Percentiles rank a stretch among this genome's conserved stretches.
Conservation (phyloP, 2,888 invertebrate species). For the Pristionchus maxplancki region DNA sequence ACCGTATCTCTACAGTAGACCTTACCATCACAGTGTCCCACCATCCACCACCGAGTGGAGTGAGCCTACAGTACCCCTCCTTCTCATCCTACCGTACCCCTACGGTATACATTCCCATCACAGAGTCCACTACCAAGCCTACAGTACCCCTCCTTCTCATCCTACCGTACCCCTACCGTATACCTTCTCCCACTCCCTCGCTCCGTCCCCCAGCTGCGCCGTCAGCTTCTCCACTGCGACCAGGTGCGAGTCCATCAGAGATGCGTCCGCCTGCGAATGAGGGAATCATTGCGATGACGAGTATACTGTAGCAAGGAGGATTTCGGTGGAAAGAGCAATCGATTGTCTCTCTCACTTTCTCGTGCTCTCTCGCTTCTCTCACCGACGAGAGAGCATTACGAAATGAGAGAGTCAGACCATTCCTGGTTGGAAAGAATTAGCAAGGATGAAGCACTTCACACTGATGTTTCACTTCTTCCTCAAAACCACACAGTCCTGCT, state of each 20-base stretch:
- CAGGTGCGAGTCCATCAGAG: slow-evolving; percentile 56
- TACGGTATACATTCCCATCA: too few species aligned
- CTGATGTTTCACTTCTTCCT: too few species aligned
- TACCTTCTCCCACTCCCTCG: slow-evolving; percentile 43
- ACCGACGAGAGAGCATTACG: too few species aligned
- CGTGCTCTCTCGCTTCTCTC: too few species aligned
- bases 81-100: not conserved
- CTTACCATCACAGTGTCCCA: not conserved
- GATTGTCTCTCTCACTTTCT: too few species aligned
- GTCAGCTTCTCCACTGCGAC: not conserved
- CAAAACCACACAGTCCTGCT: too few species aligned
- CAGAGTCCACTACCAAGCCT: not conserved
- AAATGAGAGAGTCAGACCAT: too few species aligned
- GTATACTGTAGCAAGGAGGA: too few species aligned
- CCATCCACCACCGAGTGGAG: not conserved
- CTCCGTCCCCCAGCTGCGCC: not conserved
- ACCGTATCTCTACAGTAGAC: not conserved
- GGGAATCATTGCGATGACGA: too few species aligned
- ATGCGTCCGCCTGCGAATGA: slow-evolving; percentile 57
- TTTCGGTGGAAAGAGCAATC: too few species aligned
- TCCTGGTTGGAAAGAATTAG: too few species aligned
- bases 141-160: not conserved
- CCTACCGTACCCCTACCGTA: slow-evolving; percentile 1
- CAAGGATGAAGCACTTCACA: too few species aligned
- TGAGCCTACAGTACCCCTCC: not conserved